These are phyloP conservation scores for Dryobotodes eremita DNA, from an alignment of 2,888 invertebrate species.

Conservation along the genomic window DNA sequence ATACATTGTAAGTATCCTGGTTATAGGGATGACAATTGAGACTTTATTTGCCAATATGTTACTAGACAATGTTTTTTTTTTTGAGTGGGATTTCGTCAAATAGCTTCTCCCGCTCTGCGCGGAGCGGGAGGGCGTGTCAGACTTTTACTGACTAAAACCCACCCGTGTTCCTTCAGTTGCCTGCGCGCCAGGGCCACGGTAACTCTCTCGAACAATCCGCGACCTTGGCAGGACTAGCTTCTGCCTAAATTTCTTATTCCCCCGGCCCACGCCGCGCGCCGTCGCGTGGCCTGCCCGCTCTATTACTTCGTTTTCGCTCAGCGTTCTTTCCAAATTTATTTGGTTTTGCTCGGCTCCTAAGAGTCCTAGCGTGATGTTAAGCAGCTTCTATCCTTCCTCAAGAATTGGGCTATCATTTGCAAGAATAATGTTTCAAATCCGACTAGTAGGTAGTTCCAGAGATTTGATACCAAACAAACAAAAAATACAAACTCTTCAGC, in stretches of 20 bases:
- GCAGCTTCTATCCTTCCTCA: not conserved
- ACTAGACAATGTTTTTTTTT: too few species aligned
- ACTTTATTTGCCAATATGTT: not conserved
- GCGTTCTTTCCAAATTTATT: not conserved
- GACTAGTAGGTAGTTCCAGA: too few species aligned
- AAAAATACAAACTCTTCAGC: not conserved
- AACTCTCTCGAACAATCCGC: too few species aligned
- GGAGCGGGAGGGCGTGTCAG: too few species aligned
- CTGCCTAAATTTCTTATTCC: not conserved
- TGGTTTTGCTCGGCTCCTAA: not conserved
- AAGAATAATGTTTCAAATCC: not conserved
- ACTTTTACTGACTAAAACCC: too few species aligned
- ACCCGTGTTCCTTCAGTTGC: too few species aligned
- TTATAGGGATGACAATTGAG: constrained; percentile 13
- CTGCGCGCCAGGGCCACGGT: too few species aligned
- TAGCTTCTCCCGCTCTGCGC: too few species aligned
- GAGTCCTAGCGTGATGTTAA: not conserved
- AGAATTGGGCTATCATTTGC: not conserved
- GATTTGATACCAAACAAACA: not conserved
- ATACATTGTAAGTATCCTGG: not conserved
- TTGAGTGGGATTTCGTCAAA: too few species aligned
- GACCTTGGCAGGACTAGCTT: not conserved
- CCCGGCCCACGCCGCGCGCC: not conserved
- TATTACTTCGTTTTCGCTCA: not conserved
- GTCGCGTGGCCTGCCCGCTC: not conserved